Conservation (phyloP, 2,888 invertebrate genomes). For the Poecilus cupreus region DNA sequence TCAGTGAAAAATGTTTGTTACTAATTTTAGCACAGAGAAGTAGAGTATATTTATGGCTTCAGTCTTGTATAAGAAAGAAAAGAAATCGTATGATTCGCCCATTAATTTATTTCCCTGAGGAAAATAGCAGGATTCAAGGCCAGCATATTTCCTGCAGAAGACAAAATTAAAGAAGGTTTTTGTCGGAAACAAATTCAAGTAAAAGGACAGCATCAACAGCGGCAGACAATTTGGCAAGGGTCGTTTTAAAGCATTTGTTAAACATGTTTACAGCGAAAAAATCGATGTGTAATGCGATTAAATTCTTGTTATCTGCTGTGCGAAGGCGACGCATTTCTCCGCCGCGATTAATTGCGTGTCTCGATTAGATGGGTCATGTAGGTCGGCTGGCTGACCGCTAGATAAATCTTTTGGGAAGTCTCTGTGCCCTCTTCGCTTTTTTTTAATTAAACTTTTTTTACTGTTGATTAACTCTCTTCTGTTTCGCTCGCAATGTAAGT, state of each 20-base stretch:
- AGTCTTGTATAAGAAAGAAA: too few species aligned
- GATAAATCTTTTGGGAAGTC: conserved; percentile 53
- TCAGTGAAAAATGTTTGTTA: too few species aligned
- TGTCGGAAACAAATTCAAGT: background rate
- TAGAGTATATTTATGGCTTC: too few species aligned
- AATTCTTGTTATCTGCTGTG: conserved; percentile 49
- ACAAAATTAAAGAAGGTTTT: too few species aligned
- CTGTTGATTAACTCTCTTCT: conserved; percentile 58
- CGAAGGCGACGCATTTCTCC: conserved; percentile 50
- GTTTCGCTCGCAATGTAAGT: conserved; percentile 46
- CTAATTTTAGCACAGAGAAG: too few species aligned
- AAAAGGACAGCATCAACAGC: background rate
- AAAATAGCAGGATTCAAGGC: too few species aligned
- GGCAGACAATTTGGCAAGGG: background rate
- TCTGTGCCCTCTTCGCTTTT: conserved; percentile 34
- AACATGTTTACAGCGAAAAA: conserved; percentile 54
- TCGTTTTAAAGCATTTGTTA: conserved; percentile 50
- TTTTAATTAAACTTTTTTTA: conserved; percentile 57
- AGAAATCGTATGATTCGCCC: too few species aligned
- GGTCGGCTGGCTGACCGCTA: conserved; percentile 52
- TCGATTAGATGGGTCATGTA: conserved; percentile 56
- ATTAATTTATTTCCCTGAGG: too few species aligned
- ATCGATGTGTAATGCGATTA: conserved; percentile 56
- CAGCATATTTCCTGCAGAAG: too few species aligned
- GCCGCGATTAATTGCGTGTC: conserved; percentile 50